Base-by-base conservation (phyloP, 1,140 invertebrate genomes). In the Hylyphantes graminicola region DNA sequence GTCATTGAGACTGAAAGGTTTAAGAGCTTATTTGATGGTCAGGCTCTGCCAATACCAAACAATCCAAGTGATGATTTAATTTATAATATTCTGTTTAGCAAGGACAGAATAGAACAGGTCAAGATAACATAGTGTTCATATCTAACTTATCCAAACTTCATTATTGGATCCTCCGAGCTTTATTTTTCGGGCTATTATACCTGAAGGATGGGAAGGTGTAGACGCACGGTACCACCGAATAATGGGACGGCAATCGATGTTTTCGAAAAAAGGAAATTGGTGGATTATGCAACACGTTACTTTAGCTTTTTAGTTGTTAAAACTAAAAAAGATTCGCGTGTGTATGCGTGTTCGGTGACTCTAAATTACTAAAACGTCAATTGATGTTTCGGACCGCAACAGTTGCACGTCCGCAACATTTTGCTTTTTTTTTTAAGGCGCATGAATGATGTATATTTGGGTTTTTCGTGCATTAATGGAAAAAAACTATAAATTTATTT, bases 151-250 rank as follows among this genome's bases (percentile, higher is more conserved):
- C 15, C 65, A 21, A 9, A 54, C n/a, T 68, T 67, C 65, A 68
- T 80, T 80, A 65, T 80, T 35, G 35, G 70, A 68, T 80, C 21
- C 70, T 65, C 51, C 63, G 21, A 21, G 50, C 76, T 80, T 80
- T 80, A 80, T 80, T 78, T 67, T 21, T 53, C 57, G 63, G 17
- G 55, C 65, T 67, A 80, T 80, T 80, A 80, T 70, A 55, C 50
- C n/a, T 70, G 65, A 80, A 80, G 77, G 77, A 80, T 80, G 64
- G 12, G 61, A 78, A 67, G 15, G 67, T 53, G 76, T 78, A 78
- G 51, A 78, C 35, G 76, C 64, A 77, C 50, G n/a, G 12, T 17
- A 53, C n/a, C n/a, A 6, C n/a, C 12, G 48, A 50, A 51, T 3
- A 21, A 11, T 50, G 13, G 12, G 35, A 35, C 35, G 35, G 35